These are phyloP conservation scores for Cyclophora punctaria DNA, from an alignment of 2,888 invertebrate species.

Conservation along the genomic window DNA sequence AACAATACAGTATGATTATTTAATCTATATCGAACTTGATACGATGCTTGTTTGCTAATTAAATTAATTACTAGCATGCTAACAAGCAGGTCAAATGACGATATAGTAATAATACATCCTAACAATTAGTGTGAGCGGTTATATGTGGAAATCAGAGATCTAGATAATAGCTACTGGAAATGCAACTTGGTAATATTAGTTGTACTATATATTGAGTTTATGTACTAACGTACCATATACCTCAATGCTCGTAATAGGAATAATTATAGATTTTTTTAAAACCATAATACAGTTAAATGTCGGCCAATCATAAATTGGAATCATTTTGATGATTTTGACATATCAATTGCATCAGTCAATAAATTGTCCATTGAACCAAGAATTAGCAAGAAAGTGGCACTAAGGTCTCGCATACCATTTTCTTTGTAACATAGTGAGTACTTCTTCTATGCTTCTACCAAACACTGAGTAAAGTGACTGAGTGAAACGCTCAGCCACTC, in stretches of 20 bases:
- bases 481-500: too few species aligned
- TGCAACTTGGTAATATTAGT: too few species aligned
- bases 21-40: background rate
- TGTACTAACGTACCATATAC: too few species aligned
- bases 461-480: constrained; percentile 1
- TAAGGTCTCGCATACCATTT: background rate
- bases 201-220: too few species aligned
- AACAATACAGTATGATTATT: background rate
- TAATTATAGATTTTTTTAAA: too few species aligned
- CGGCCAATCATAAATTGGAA: background rate
- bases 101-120: constrained; percentile 20
- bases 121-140: too few species aligned
- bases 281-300: too few species aligned
- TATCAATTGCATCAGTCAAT: background rate
- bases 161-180: too few species aligned
- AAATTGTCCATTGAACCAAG: background rate
- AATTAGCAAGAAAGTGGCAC: constrained; percentile 2
- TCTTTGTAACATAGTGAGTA: too few species aligned
- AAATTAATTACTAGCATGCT: constrained; percentile 26
- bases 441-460: too few species aligned
- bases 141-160: too few species aligned
- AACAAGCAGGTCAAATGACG: constrained; percentile 30
- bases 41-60: constrained; percentile 10
- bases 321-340: background rate
- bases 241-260: too few species aligned